Conservation (phyloP, 2,888 invertebrate species). For the Odontocolon sp. region DNA sequence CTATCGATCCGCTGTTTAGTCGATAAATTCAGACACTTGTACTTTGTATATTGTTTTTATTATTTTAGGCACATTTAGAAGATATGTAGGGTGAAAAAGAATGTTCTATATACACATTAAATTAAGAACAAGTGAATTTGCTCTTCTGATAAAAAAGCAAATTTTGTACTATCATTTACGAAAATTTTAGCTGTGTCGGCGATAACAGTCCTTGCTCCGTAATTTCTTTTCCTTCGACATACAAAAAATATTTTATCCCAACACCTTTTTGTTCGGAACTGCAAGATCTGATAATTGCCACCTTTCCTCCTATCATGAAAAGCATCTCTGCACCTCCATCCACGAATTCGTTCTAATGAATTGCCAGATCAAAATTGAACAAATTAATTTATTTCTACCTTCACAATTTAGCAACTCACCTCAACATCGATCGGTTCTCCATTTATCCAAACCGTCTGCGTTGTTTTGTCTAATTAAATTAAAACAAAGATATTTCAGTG, state of each 20-base stretch:
- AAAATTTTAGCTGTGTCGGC: not conserved
- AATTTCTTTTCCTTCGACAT: constrained; percentile 72
- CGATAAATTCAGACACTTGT: constrained; percentile 43
- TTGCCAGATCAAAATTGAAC: too few relatives aligned
- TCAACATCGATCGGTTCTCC: constrained; percentile 86
- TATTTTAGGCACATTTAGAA: constrained; percentile 3
- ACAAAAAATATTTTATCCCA: constrained; percentile 74
- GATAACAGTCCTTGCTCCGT: constrained; percentile 64
- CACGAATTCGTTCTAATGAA: constrained; percentile 88
- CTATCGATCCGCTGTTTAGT: constrained; percentile 53
- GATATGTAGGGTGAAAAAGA: constrained; percentile 1
- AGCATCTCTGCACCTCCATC: constrained; percentile 93
- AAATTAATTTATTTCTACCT: not conserved
- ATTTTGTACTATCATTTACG: not conserved
- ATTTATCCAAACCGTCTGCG: constrained; percentile 89
- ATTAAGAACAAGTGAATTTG: too few relatives aligned
- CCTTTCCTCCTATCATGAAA: constrained; percentile 84
- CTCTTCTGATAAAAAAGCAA: not conserved
- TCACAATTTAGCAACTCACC: constrained; percentile 77
- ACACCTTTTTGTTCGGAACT: constrained; percentile 74
- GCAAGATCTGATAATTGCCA: constrained; percentile 81
- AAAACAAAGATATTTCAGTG: not conserved
- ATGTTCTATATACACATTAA: too few relatives aligned
- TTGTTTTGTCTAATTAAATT: constrained; percentile 86
- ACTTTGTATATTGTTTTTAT: constrained; percentile 18